Conservation (phyloP, 2,113 vertebrate species). For the Chionomys nivalis region DNA sequence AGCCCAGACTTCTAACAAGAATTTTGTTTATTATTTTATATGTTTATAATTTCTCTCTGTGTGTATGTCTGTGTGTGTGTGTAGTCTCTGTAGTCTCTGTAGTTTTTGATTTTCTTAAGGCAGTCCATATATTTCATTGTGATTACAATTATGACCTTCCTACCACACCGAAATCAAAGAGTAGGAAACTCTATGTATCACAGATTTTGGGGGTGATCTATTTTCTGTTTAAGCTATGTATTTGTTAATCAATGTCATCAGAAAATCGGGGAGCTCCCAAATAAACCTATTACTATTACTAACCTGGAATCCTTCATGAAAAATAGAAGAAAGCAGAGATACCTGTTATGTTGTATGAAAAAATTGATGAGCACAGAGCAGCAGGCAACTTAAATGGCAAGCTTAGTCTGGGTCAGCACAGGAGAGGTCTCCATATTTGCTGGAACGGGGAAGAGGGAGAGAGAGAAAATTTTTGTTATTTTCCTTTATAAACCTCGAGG, state of each 20-base stretch:
- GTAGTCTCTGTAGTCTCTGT: not conserved
- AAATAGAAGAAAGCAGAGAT: not conserved
- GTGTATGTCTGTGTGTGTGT: too few relatives aligned
- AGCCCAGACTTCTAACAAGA: not conserved
- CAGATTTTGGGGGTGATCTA: not conserved
- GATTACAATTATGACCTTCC: not conserved
- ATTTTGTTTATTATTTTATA: not conserved
- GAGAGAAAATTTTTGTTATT: not conserved
- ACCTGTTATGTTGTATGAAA: not conserved
- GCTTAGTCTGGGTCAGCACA: not conserved
- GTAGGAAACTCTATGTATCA: not conserved
- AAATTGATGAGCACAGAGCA: not conserved
- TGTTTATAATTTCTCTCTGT: not conserved
- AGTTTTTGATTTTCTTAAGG: not conserved
- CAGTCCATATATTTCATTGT: not conserved
- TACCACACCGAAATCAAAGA: not conserved
- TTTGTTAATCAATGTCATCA: not conserved
- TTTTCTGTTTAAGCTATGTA: not conserved
- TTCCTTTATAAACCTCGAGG: not conserved
- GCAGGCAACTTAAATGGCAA: fast-evolving
- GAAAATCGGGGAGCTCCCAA: not conserved
- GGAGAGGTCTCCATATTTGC: not conserved
- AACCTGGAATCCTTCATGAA: not conserved
- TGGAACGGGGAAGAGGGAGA: not conserved
- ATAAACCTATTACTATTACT: not conserved